These are phyloP conservation scores for Ctenosaura bakeri DNA, from an alignment of 2,797 vertebrate species.

Conservation along the genomic window DNA sequence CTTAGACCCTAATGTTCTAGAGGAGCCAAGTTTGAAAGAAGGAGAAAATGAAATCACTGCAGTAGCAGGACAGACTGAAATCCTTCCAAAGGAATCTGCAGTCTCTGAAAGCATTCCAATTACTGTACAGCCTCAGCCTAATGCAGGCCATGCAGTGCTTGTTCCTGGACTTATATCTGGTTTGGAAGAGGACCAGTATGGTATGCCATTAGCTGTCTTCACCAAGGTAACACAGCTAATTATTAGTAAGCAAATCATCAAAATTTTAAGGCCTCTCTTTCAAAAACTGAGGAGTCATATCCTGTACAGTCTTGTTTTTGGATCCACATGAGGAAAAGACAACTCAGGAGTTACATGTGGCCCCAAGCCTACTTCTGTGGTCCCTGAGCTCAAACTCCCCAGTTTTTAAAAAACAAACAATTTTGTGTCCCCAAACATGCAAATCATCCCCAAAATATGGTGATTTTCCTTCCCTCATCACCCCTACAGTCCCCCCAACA, in stretches of 20 bases:
- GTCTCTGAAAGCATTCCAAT: conserved; percentile 84
- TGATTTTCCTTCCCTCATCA: too few species aligned
- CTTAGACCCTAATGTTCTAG: conserved; percentile 89
- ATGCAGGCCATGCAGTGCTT: conserved; percentile 78
- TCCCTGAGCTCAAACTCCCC: too few species aligned
- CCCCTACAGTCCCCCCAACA: too few species aligned
- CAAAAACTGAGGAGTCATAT: conserved; percentile 10
- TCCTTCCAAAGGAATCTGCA: conserved; percentile 69
- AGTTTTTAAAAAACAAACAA: too few species aligned
- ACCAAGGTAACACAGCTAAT: conserved; percentile 88
- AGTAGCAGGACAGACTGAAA: conserved; percentile 66
- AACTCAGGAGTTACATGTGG: too few species aligned
- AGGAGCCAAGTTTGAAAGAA: conserved; percentile 80
- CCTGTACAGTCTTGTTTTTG: neutral
- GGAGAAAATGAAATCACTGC: conserved; percentile 55
- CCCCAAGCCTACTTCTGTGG: too few species aligned
- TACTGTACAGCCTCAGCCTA: conserved; percentile 93
- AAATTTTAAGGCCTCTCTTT: conserved; percentile 8
- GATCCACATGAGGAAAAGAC: too few species aligned
- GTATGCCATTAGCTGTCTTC: conserved; percentile 93
- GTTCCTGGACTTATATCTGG: conserved; percentile 90
- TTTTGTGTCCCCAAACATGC: too few species aligned
- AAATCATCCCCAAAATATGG: too few species aligned
- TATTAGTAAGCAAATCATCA: conserved; percentile 3
- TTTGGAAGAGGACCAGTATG: conserved; percentile 93